Base-by-base conservation (phyloP, 2,888 invertebrate genomes). In the Cryptophagus acutangulus region DNA sequence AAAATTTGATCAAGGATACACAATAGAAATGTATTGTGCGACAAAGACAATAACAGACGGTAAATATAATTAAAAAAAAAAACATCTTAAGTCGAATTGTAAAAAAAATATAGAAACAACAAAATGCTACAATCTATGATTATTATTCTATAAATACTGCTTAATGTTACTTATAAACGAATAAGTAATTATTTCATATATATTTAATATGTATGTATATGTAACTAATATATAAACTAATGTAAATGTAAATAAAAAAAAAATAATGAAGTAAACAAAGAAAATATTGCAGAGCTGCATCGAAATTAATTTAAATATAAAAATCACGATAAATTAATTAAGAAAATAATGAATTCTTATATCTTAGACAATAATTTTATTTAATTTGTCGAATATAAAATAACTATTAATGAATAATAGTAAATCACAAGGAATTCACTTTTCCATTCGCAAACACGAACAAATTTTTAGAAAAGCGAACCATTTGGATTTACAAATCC, bases 401-500 rank as follows among this genome's bases (percentile, higher is more conserved):
- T n/a, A n/a, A n/a, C n/a, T n/a, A n/a, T n/a, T n/a, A n/a, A n/a
- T n/a, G n/a, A n/a, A n/a, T n/a, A n/a, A n/a, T n/a, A n/a, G n/a
- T n/a, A n/a, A n/a, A n/a, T n/a, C n/a, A n/a, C n/a, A n/a, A n/a
- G n/a, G n/a, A n/a, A n/a, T n/a, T n/a, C n/a, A n/a, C n/a, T n/a
- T n/a, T n/a, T n/a, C n/a, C n/a, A n/a, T n/a, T n/a, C n/a, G n/a
- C n/a, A n/a, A n/a, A n/a, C 9, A 20, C 20, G 20, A 20, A 20
- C 20, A 20, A 20, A 20, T 6, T 5, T 6, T 20, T 6, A 5
- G 9, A 20, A 20, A 20, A 20, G 20, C 20, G 20, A 20, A 9
- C 9, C 9, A 9, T 20, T 20, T 20, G 9, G 9, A 20, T 26
- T 4, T 82, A 95, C 65, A 95, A 84, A 73, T 95, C 94, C 54